Conservation (phyloP, 2,797 vertebrate species). For the Lagocephalus sceleratus region DNA sequence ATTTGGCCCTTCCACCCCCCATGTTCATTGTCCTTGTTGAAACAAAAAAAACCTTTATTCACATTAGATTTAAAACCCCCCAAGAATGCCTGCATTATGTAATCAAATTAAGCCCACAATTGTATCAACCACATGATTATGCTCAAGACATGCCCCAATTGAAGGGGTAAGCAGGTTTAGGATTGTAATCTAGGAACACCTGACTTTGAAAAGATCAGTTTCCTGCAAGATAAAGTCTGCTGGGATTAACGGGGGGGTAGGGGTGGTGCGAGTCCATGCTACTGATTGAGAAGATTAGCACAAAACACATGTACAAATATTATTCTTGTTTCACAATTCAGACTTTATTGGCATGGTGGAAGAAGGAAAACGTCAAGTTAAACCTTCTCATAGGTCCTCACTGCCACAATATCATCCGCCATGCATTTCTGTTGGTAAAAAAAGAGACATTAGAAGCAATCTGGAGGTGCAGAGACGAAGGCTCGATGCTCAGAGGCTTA, state of each 20-base stretch:
- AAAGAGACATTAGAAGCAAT: not conserved
- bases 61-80: not conserved
- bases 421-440: constrained; percentile 79
- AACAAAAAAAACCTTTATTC: constrained; percentile 44
- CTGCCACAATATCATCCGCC: constrained; percentile 82
- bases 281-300: not conserved
- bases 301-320: not conserved
- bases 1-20: constrained; percentile 39
- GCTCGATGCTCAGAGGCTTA: constrained; percentile 60
- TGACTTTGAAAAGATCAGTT: too few species aligned
- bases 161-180: too few species aligned
- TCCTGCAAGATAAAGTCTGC: too few species aligned
- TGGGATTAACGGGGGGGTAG: too few species aligned
- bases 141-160: too few species aligned
- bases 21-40: constrained; percentile 18
- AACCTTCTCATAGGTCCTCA: constrained; percentile 84
- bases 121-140: too few species aligned
- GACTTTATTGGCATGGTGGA: constrained; percentile 46
- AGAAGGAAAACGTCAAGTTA: constrained; percentile 54
- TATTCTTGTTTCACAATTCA: constrained; percentile 15
- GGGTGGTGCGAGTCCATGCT: too few species aligned
- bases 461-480: not conserved
- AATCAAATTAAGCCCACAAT: too few species aligned
- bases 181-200: too few species aligned
- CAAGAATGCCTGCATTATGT: not conserved